Percentiles rank a stretch among this genome's conserved stretches.
phyloP scores from a whole-genome alignment of 23 tunicate species.

The Botrylloides violaceus region DNA sequence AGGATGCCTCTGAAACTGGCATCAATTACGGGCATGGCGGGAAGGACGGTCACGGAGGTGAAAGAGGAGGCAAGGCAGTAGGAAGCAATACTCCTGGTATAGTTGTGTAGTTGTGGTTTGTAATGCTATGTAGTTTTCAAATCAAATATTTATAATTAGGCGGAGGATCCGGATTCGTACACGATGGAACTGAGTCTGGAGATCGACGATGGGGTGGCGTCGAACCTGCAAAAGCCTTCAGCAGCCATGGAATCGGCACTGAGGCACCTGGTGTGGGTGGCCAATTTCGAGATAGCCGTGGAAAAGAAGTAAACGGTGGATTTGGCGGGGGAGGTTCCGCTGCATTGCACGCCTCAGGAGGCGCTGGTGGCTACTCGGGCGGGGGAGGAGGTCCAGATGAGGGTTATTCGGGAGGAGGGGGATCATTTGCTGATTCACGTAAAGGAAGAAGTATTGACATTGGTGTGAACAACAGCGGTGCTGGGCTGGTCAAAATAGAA shows the following conservation, averaged over 20 bases:
- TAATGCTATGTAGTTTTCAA: neutral
- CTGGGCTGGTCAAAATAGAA: constrained; percentile 59
- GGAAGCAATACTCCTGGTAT: constrained; percentile 91
- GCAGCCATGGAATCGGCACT: constrained; percentile 21
- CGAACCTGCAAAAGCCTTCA: constrained; percentile 60
- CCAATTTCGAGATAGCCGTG: constrained; percentile 27
- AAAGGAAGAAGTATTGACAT: constrained; percentile 16
- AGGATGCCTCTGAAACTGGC: constrained; percentile 65
- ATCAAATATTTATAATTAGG: constrained; percentile 29
- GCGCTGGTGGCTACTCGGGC: constrained; percentile 99
- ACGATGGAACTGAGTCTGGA: constrained; percentile 52
- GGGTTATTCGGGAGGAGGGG: constrained; percentile 97
- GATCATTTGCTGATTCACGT: constrained; percentile 43
- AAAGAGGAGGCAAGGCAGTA: constrained; percentile 40
- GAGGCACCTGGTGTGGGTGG: constrained; percentile 50
- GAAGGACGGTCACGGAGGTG: constrained; percentile 84
- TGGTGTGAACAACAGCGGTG: constrained; percentile 50
- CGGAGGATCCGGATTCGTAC: constrained; percentile 79
- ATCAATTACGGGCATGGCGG: constrained; percentile 76
- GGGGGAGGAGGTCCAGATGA: constrained; percentile 93
- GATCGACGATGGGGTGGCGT: constrained; percentile 61
- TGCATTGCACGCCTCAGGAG: constrained; percentile 81
- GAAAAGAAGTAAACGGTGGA: constrained; percentile 71
- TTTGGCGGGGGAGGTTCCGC: constrained; percentile 99
- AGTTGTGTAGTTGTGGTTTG: no score